These are phyloP conservation scores for Araneus ventricosus DNA, from an alignment of 1,140 invertebrate genomes.

Conservation along the genomic window DNA sequence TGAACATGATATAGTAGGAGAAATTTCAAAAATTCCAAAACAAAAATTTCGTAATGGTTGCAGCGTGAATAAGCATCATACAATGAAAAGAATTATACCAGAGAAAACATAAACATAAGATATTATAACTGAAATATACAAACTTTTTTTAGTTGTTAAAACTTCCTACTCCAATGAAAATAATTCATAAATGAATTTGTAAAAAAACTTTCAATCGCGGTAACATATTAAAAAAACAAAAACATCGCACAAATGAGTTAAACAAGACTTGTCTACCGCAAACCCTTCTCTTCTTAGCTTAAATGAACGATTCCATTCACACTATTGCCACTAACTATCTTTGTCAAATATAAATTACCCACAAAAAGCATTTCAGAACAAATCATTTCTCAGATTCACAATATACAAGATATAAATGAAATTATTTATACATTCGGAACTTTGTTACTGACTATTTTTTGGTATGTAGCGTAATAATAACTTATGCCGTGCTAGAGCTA, in stretches of 20 bases:
- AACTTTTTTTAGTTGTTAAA: slow-evolving; percentile 2
- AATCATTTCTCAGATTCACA: too few relatives aligned
- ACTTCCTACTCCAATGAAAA: neutral
- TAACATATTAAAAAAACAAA: slow-evolving; percentile 16
- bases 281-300: neutral
- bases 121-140: neutral
- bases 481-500: too few relatives aligned
- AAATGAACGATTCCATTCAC: slow-evolving; percentile 3
- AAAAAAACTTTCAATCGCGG: neutral
- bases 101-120: neutral
- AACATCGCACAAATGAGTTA: neutral
- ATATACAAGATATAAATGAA: too few relatives aligned
- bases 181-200: neutral
- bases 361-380: too few relatives aligned
- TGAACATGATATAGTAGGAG: too few relatives aligned
- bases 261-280: slow-evolving; percentile 6
- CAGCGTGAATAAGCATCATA: neutral
- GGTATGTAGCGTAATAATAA: too few relatives aligned
- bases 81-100: neutral
- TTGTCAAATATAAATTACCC: too few relatives aligned
- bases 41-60: neutral
- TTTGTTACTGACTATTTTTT: too few relatives aligned
- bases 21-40: neutral
- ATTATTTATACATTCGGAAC: too few relatives aligned
- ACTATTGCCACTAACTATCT: neutral